Evolutionary conservation across 2,888 invertebrate species (phyloP).

Genomic region (Taenaris catops): DNA sequence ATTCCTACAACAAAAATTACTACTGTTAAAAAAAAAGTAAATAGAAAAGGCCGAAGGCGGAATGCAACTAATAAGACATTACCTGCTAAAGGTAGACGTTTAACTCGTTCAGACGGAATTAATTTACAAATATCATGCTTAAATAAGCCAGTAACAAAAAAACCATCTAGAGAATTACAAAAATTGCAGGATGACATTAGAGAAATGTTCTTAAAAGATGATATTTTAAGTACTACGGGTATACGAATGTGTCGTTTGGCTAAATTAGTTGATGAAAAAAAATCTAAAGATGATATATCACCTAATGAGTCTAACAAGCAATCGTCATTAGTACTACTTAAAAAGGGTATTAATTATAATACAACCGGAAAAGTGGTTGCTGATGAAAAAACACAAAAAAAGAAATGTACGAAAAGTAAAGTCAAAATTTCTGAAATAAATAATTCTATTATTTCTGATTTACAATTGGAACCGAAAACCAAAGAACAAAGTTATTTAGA

Average conservation of each 20-base stretch:
- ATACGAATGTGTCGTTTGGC: slow-evolving; percentile 82
- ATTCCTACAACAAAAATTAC: slow-evolving; percentile 15
- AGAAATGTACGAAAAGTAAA: slow-evolving; percentile 44
- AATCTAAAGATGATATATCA: slow-evolving; percentile 32
- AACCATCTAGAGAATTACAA: slow-evolving; percentile 73
- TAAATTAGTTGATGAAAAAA: slow-evolving; percentile 64
- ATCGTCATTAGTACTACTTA: slow-evolving; percentile 43
- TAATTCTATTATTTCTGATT: slow-evolving; percentile 19
- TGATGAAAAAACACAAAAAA: slow-evolving; percentile 34
- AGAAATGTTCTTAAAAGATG: slow-evolving; percentile 84
- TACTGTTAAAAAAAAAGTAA: neutral
- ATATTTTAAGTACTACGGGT: slow-evolving; percentile 80
- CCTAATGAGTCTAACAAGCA: slow-evolving; percentile 14
- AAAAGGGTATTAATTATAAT: slow-evolving; percentile 41
- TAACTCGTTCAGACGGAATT: slow-evolving; percentile 34
- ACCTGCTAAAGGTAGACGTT: slow-evolving; percentile 27
- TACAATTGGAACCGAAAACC: slow-evolving; percentile 45
- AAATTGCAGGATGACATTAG: slow-evolving; percentile 84
- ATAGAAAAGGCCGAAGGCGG: slow-evolving; percentile 20
- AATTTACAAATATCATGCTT: slow-evolving; percentile 11
- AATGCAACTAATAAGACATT: slow-evolving; percentile 19
- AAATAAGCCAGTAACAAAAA: slow-evolving; percentile 34
- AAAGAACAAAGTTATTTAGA: slow-evolving; percentile 37
- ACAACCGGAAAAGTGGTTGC: slow-evolving; percentile 23
- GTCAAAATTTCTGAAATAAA: slow-evolving; percentile 24